Percentiles rank a stretch among this genome's conserved stretches.
Evolutionary conservation across 2,113 vertebrate species (phyloP).

Genomic region (Ramphastos sulfuratus): DNA sequence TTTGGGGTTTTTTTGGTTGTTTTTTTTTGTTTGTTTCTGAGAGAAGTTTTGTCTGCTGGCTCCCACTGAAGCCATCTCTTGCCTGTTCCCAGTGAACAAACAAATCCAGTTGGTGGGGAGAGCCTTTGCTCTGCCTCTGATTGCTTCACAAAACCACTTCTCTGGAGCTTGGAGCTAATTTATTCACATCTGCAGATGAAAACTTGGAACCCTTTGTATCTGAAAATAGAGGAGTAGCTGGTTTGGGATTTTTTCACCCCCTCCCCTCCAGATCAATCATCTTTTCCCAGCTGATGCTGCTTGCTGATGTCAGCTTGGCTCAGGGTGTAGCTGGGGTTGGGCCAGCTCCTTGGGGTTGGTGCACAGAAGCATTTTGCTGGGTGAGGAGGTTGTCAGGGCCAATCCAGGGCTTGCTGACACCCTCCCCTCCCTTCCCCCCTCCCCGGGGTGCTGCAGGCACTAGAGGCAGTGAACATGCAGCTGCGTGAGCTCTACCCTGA

Average conservation of each 20-base stretch:
- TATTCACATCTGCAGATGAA: background rate
- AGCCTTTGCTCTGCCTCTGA: background rate
- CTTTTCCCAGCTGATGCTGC: background rate
- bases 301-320: background rate
- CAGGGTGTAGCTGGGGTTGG: background rate
- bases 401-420: background rate
- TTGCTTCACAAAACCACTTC: background rate
- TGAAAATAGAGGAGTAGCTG: background rate
- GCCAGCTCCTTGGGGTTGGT: background rate
- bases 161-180: background rate
- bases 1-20: background rate
- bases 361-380: background rate
- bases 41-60: background rate
- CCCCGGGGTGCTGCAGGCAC: constrained; percentile 76
- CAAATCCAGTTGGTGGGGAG: background rate
- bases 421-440: too few relatives aligned
- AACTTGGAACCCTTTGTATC: background rate
- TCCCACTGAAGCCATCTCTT: background rate
- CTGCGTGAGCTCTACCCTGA: constrained; percentile 90
- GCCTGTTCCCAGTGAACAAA: background rate
- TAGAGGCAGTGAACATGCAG: constrained; percentile 89
- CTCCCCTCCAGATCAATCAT: background rate
- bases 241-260: too few relatives aligned
- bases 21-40: background rate
- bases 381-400: background rate